Conservation (phyloP, 2,888 invertebrate species). For the Elysia crispata region DNA sequence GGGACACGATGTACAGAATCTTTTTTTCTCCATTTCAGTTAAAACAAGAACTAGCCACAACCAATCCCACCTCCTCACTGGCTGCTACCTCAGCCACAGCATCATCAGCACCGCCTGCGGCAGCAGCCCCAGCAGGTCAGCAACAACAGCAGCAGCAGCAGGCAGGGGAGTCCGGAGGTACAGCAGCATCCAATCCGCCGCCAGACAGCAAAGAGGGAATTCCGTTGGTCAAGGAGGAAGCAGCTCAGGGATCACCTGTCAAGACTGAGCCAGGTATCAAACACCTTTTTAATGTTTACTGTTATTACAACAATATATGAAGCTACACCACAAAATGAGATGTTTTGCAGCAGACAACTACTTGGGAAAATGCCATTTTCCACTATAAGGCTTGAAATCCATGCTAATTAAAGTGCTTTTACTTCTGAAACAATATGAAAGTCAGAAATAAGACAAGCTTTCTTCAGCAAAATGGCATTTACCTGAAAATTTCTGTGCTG, state of each 20-base stretch:
- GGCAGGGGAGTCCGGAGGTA: slow-evolving; percentile 20
- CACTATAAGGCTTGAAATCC: no score
- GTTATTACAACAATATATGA: no score
- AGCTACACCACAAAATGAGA: no score
- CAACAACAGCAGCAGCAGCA: slow-evolving; percentile 36
- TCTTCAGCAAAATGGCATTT: no score
- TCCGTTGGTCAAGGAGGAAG: slow-evolving; percentile 48
- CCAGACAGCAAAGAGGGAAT: slow-evolving; percentile 49
- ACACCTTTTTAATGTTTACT: no score
- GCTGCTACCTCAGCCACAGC: slow-evolving; percentile 9
- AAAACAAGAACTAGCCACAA: slow-evolving; percentile 47
- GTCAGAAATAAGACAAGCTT: no score
- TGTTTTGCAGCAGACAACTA: no score
- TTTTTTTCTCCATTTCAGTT: slow-evolving; percentile 39
- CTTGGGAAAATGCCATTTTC: no score
- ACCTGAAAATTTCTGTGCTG: no score
- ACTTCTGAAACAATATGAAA: no score
- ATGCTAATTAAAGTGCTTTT: no score
- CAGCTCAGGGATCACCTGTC: slow-evolving; percentile 42
- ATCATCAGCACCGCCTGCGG: slow-evolving; percentile 18
- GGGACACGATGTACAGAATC: no score
- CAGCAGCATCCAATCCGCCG: slow-evolving; percentile 44
- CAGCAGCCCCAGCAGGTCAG: slow-evolving; percentile 10
- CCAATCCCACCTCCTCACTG: slow-evolving; percentile 40
- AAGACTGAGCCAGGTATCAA: slow-evolving; percentile 48